Percentiles rank a stretch among this genome's conserved stretches.
phyloP scores from a whole-genome alignment of 2,888 invertebrate species.

The Agapetus fuscipes region DNA sequence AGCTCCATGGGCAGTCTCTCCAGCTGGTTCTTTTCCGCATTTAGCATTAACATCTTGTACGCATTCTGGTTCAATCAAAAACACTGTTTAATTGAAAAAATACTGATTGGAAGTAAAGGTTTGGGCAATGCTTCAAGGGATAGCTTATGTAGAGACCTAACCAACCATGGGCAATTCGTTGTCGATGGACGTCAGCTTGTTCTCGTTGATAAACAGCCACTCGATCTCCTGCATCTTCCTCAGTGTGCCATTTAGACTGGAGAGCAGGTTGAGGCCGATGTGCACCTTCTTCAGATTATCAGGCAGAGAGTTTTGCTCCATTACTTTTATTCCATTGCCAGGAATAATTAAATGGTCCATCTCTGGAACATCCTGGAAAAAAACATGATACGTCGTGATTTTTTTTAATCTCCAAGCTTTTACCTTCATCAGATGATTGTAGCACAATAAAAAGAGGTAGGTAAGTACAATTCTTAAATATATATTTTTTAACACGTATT shows the following conservation, averaged over 20 bases:
- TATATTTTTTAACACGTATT: no score
- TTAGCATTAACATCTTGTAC: constrained; percentile 56
- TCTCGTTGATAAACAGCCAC: constrained; percentile 71
- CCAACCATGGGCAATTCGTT: constrained; percentile 63
- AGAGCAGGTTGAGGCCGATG: constrained; percentile 64
- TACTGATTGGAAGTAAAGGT: no score
- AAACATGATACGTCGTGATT: no score
- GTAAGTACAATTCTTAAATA: no score
- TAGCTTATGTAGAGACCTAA: constrained; percentile 22
- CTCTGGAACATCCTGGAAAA: constrained; percentile 45
- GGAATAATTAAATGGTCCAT: constrained; percentile 62
- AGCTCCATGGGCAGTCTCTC: constrained; percentile 62
- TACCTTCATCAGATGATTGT: no score
- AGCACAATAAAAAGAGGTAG: no score
- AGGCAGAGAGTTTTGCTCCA: constrained; percentile 65
- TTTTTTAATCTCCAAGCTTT: no score
- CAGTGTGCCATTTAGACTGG: constrained; percentile 66
- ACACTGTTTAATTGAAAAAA: no score
- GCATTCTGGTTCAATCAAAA: constrained; percentile 47
- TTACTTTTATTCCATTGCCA: constrained; percentile 63
- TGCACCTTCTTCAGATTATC: constrained; percentile 58
- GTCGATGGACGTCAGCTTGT: constrained; percentile 64
- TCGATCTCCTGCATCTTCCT: constrained; percentile 61
- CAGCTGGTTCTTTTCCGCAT: constrained; percentile 65
- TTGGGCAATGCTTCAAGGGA: no score